Evolutionary conservation across 2,113 vertebrate species (phyloP), one percentile per base, ranked within the genome.

Genomic region (Jaculus jaculus): DNA sequence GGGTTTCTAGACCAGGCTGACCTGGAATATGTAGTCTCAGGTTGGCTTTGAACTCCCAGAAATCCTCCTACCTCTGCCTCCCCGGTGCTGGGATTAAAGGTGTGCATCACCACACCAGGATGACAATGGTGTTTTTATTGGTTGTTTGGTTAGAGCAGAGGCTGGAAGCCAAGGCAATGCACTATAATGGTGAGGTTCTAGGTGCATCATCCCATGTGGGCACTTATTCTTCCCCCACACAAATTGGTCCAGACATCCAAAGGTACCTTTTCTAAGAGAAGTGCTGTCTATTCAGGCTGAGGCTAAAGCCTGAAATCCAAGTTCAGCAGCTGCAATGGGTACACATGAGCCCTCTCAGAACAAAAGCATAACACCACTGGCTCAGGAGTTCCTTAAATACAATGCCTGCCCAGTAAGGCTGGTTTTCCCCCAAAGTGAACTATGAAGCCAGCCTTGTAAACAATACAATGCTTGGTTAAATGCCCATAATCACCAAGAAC

Each of bases 261-360:
- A 77, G 28, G 75, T 20, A 11, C 32, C 30, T 24, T 73, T 74
- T 12, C 6, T 37, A 21, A 65, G 65, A n/a, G 58, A 77, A 7
- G 28, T 20, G 7, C 37, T 68, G 23, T 0, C 66, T 61, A 5
- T 34, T 42, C 28, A 63, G 68, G 24, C 47, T 32, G 2, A 93
- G 30, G 2, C 0, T 90, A 34, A 77, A 69, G 20, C 9, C 13
- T 63, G 13, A 78, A 72, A 47, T 82, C 9, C 47, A 65, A 69
- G 77, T 11, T 18, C 51, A 74, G 30, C 3, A 26, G 1, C 37
- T 32, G 39, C 4, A 0, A 4, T 5, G 24, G 13, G 2, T 37
- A 18, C n/a, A 78, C 39, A 78, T n/a, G n/a, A 60, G 24, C 2
- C 30, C 26, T 20, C 71, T 26, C 4, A 7, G 28, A 30, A n/a